These are phyloP conservation scores for Isichthys henryi DNA, from an alignment of 2,113 vertebrate species.

Conservation along the genomic window DNA sequence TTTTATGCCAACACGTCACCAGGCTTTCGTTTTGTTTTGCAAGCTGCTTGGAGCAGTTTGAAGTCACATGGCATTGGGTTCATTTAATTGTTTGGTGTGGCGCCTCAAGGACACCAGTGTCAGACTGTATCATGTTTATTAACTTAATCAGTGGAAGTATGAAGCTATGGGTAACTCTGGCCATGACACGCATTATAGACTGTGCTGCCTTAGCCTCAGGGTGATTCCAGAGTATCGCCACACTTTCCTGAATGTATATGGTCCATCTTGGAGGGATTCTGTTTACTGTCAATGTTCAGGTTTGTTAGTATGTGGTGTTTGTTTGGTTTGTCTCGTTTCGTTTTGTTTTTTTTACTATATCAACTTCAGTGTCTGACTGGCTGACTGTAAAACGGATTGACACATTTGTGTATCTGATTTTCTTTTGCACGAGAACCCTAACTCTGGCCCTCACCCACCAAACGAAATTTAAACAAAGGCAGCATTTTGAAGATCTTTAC, in stretches of 20 bases:
- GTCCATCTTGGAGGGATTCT: neutral
- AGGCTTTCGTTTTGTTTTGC: conserved; percentile 6
- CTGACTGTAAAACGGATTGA: neutral
- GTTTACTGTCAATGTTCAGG: neutral
- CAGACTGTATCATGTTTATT: neutral
- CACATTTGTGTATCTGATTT: neutral
- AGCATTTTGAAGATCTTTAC: neutral
- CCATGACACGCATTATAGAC: neutral
- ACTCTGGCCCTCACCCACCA: neutral
- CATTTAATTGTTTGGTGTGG: conserved; percentile 4
- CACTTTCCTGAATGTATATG: neutral
- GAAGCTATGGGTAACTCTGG: neutral
- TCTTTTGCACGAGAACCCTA: neutral
- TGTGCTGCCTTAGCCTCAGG: neutral
- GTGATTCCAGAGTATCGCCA: neutral
- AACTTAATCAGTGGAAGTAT: neutral
- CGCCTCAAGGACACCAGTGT: neutral
- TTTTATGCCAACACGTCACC: neutral
- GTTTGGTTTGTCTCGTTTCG: too few relatives aligned
- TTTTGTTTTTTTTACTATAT: neutral
- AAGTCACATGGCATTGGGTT: neutral
- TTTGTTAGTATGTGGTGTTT: too few relatives aligned
- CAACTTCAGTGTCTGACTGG: neutral
- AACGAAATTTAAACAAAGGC: neutral
- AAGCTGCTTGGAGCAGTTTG: conserved; percentile 7